A percentile compares a stretch with the other conserved stretches of the same genome.
phyloP scores from a whole-genome alignment of 2,113 vertebrate genomes.

The Pygoscelis adeliae region DNA sequence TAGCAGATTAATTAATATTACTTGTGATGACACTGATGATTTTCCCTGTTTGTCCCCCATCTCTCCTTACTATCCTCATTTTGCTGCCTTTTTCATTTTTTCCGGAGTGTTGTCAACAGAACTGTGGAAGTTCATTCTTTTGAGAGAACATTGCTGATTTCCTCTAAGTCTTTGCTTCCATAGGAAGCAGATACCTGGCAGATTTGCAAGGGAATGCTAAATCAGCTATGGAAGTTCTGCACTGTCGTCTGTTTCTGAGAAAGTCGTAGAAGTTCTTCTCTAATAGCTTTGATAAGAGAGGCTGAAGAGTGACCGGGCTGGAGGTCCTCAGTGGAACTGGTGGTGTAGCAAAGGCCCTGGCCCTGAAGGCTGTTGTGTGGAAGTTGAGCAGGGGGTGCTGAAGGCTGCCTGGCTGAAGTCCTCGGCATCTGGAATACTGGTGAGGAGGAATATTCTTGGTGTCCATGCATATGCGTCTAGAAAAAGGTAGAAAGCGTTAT shows the following conservation, averaged over 20 bases:
- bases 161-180: conserved; percentile 79
- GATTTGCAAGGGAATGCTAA: conserved; percentile 47
- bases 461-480: conserved; percentile 79
- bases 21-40: background rate
- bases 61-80: conserved; percentile 17
- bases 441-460: conserved; percentile 84
- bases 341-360: conserved; percentile 81
- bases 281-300: conserved; percentile 97
- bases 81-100: background rate
- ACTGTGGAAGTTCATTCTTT: background rate
- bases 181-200: conserved; percentile 77
- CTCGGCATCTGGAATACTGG: conserved; percentile 89
- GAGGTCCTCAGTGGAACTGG: conserved; percentile 85
- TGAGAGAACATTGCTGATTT: conserved; percentile 48
- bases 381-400: conserved; percentile 80
- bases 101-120: conserved; percentile 10
- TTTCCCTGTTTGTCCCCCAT: background rate
- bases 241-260: conserved; percentile 93
- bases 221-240: conserved; percentile 93
- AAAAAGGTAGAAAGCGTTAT: conserved; percentile 54
- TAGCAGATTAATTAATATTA: background rate
- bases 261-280: conserved; percentile 95
- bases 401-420: conserved; percentile 84
- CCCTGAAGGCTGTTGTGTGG: conserved; percentile 75
- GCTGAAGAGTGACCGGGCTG: conserved; percentile 92